Percentiles rank a stretch among this genome's conserved stretches.
These are phyloP conservation scores for Callithrix jacchus DNA, from an alignment of 2,113 vertebrate species.

Conservation along the genomic window DNA sequence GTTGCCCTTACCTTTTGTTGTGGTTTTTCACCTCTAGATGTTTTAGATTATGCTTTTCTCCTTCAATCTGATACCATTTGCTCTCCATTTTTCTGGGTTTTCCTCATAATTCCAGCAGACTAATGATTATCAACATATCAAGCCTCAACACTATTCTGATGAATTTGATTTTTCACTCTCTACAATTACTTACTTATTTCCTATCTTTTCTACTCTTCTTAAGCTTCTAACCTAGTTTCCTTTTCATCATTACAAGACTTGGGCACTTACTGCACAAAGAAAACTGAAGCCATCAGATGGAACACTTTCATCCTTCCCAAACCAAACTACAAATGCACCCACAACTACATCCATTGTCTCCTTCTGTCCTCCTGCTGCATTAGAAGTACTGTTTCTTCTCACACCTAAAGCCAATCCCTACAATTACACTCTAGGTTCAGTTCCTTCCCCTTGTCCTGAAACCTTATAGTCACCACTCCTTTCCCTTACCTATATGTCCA, in stretches of 20 bases:
- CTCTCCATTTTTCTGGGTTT: not conserved
- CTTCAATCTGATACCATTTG: not conserved
- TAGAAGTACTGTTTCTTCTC: not conserved
- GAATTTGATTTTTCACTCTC: not conserved
- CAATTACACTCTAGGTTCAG: not conserved
- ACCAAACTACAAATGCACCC: not conserved
- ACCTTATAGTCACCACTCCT: not conserved
- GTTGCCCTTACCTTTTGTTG: not conserved
- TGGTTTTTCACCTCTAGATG: not conserved
- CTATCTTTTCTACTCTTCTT: not conserved
- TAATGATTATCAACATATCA: not conserved
- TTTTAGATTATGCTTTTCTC: not conserved
- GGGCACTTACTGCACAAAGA: not conserved
- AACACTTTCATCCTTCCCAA: not conserved
- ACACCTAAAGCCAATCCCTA: not conserved
- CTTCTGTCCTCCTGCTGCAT: not conserved
- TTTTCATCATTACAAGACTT: not conserved
- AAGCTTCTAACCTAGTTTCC: not conserved
- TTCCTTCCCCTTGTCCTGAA: not conserved
- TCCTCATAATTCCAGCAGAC: not conserved
- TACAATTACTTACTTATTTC: not conserved
- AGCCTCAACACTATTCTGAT: not conserved
- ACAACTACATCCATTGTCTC: not conserved
- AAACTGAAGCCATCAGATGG: not conserved
- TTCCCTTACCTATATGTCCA: not conserved